Evolutionary conservation across 2,113 vertebrate species (phyloP).

Genomic region (Rhynchopsitta pachyrhyncha): DNA sequence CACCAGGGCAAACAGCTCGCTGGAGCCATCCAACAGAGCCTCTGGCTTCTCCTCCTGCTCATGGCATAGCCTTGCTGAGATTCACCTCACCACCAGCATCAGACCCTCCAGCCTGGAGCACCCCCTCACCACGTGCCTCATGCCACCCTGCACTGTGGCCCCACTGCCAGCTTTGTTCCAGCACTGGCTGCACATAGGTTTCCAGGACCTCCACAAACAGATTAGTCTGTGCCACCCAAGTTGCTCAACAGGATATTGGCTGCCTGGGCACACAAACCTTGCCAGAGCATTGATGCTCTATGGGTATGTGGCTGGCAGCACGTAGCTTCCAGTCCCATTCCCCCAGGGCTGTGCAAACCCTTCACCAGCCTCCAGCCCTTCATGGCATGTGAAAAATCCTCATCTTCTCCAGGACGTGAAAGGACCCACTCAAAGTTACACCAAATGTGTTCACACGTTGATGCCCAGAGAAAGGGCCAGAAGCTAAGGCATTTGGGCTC

Average conservation of each 20-base stretch:
- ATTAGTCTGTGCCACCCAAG: neutral
- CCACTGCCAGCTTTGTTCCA: neutral
- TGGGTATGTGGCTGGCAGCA: neutral
- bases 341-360: neutral
- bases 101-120: neutral
- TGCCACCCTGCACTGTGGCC: neutral
- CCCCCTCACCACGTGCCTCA: fast-evolving
- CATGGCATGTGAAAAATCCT: neutral
- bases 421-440: neutral
- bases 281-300: fast-evolving
- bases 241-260: neutral
- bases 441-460: fast-evolving
- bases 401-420: neutral
- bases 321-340: neutral
- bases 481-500: neutral
- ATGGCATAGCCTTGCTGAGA: neutral
- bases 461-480: neutral
- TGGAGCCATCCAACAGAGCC: neutral
- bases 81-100: neutral
- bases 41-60: neutral
- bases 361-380: neutral
- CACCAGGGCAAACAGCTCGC: neutral
- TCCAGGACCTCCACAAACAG: neutral
- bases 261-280: neutral
- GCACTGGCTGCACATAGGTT: neutral